Evolutionary conservation across 1,140 invertebrate genomes (phyloP).

Genomic region (Plectrocnemia conspersa): DNA sequence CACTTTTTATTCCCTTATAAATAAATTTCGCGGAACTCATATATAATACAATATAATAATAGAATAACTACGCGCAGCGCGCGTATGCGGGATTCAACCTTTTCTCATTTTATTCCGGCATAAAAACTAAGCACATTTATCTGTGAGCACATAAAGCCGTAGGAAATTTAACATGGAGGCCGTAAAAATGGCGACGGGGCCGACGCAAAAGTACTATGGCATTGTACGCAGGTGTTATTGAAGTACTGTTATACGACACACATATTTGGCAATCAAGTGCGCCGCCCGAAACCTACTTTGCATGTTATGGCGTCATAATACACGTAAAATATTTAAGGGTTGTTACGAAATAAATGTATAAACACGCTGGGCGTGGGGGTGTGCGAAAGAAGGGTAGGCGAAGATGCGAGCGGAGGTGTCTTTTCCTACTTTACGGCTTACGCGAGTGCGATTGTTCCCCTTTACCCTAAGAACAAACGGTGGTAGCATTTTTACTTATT

Average conservation of each 20-base stretch:
- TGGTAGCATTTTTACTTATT: no score
- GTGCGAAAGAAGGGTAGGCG: no score
- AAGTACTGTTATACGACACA: slow-evolving; percentile 22
- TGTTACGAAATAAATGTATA: slow-evolving; percentile 32
- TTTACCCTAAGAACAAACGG: no score
- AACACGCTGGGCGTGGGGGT: slow-evolving; percentile 7
- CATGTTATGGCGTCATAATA: slow-evolving; percentile 32
- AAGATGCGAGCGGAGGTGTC: no score
- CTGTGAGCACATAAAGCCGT: slow-evolving; percentile 19
- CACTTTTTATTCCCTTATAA: no score
- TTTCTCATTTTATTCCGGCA: slow-evolving; percentile 14
- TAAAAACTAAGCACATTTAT: slow-evolving; percentile 23
- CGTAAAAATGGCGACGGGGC: slow-evolving; percentile 3
- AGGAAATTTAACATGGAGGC: slow-evolving; percentile 16
- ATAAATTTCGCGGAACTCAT: no score
- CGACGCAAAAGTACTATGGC: slow-evolving; percentile 17
- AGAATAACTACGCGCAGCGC: no score
- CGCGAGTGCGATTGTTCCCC: no score
- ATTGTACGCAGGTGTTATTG: slow-evolving; percentile 15
- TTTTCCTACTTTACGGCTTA: no score
- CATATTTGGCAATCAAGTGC: slow-evolving; percentile 29
- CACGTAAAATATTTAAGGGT: slow-evolving; percentile 35
- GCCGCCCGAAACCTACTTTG: slow-evolving; percentile 30
- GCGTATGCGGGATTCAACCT: background rate
- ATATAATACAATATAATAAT: no score